Percentiles rank a stretch among this genome's conserved stretches.
These are phyloP conservation scores for Ctenicera cuprea DNA, from an alignment of 2,888 invertebrate genomes.

Conservation along the genomic window DNA sequence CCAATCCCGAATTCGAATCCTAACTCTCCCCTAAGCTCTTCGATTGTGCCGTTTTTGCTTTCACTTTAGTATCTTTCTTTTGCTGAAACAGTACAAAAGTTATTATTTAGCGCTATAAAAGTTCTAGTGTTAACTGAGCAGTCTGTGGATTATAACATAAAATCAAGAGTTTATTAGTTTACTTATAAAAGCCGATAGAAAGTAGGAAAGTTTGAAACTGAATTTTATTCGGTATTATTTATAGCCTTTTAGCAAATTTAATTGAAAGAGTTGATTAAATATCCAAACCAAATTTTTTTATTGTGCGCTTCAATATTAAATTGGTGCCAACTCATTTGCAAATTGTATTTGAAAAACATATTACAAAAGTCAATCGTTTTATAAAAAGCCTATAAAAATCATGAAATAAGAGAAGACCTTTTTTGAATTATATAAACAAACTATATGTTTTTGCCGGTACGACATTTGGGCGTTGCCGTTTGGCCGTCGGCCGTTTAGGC, in stretches of 20 bases:
- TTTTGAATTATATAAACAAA: too few relatives aligned
- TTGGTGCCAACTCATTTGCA: too few relatives aligned
- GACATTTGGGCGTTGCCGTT: too few relatives aligned
- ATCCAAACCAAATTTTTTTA: too few relatives aligned
- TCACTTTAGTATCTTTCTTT: background rate
- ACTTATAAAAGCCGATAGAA: background rate
- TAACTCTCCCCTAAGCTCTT: conserved; percentile 31
- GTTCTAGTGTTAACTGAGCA: conserved; percentile 1
- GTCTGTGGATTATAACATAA: background rate
- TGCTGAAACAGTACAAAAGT: background rate
- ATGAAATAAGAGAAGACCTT: too few relatives aligned
- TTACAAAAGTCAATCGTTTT: too few relatives aligned
- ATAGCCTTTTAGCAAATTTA: conserved; percentile 8
- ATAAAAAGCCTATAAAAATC: too few relatives aligned
- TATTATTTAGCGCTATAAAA: background rate
- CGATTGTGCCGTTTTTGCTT: conserved; percentile 17
- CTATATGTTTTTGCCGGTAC: too few relatives aligned
- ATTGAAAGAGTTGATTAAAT: background rate
- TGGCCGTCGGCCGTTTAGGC: too few relatives aligned
- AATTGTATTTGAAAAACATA: too few relatives aligned
- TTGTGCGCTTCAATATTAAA: too few relatives aligned
- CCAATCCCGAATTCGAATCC: conserved; percentile 39
- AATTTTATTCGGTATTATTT: conserved; percentile 4
- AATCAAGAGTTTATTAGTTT: conserved; percentile 15
- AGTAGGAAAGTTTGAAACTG: background rate